A percentile compares a stretch with the other conserved stretches of the same genome.
phyloP scores from a whole-genome alignment of 2,888 invertebrate genomes.

The Bombylius major region DNA sequence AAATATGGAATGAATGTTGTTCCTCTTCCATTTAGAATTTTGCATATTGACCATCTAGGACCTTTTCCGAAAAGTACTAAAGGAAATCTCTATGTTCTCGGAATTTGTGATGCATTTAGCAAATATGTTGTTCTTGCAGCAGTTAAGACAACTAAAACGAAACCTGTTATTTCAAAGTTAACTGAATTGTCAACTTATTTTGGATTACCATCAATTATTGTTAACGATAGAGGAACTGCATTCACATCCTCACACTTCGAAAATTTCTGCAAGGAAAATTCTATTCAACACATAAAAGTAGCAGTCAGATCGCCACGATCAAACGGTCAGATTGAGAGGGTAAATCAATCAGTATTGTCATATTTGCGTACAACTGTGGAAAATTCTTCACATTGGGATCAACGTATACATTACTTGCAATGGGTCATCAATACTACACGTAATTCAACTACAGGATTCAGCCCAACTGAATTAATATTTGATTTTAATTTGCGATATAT shows the following conservation, averaged over 20 bases:
- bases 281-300: slow-evolving; percentile 18
- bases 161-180: slow-evolving; percentile 10
- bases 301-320: slow-evolving; percentile 15
- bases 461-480: neutral
- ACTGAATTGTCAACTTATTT: slow-evolving; percentile 15
- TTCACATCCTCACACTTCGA: slow-evolving; percentile 16
- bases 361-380: too few relatives aligned
- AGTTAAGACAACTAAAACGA: slow-evolving; percentile 11
- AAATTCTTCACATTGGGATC: too few relatives aligned
- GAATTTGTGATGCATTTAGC: slow-evolving; percentile 7
- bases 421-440: too few relatives aligned
- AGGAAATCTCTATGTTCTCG: too few relatives aligned
- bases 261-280: slow-evolving; percentile 13
- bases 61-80: too few relatives aligned
- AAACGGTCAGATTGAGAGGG: slow-evolving; percentile 3
- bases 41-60: too few relatives aligned
- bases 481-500: neutral
- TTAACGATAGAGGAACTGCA: slow-evolving; percentile 21
- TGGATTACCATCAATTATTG: slow-evolving; percentile 18
- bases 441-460: neutral
- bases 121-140: slow-evolving; percentile 13
- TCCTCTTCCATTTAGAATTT: slow-evolving; percentile 10
- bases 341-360: too few relatives aligned
- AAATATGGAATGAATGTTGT: too few relatives aligned
- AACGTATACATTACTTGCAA: too few relatives aligned